Evolutionary conservation across 2,797 vertebrate species (phyloP).

Genomic region (Myotis findleyi): DNA sequence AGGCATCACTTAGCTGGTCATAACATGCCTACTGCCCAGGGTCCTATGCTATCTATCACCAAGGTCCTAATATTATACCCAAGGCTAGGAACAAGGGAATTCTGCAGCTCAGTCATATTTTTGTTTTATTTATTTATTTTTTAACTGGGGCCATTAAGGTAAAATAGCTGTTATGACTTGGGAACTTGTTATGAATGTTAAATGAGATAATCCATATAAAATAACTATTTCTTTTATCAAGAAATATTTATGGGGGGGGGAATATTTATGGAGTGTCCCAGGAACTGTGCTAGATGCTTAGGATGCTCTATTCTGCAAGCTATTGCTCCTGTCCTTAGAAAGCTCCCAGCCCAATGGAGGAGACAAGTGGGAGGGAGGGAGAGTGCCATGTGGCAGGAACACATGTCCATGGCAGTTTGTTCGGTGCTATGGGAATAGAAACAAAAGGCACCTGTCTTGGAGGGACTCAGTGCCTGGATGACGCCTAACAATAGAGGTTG

Average conservation of each 20-base stretch:
- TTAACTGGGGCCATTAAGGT: not conserved
- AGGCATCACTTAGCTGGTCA: not conserved
- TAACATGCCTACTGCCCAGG: not conserved
- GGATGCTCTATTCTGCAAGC: not conserved
- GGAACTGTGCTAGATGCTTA: not conserved
- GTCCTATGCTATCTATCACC: not conserved
- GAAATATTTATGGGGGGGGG: not conserved
- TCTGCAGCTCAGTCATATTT: not conserved
- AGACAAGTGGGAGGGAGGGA: not conserved
- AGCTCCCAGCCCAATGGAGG: not conserved
- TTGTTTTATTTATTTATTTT: not conserved
- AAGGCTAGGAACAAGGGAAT: not conserved
- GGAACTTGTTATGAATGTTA: conserved; percentile 24
- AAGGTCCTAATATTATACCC: not conserved
- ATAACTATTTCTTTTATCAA: not conserved
- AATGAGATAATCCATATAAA: not conserved
- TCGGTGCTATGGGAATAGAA: not conserved
- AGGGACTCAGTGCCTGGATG: not conserved
- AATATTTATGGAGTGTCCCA: not conserved
- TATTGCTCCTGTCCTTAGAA: not conserved
- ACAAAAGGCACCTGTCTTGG: not conserved
- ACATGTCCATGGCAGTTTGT: not conserved
- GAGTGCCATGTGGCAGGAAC: not conserved
- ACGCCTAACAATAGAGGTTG: not conserved
- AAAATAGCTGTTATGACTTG: not conserved